Percentiles rank a stretch among this genome's conserved stretches.
Conservation (phyloP, 2,113 vertebrate species). For the Pseudonaja textilis region DNA sequence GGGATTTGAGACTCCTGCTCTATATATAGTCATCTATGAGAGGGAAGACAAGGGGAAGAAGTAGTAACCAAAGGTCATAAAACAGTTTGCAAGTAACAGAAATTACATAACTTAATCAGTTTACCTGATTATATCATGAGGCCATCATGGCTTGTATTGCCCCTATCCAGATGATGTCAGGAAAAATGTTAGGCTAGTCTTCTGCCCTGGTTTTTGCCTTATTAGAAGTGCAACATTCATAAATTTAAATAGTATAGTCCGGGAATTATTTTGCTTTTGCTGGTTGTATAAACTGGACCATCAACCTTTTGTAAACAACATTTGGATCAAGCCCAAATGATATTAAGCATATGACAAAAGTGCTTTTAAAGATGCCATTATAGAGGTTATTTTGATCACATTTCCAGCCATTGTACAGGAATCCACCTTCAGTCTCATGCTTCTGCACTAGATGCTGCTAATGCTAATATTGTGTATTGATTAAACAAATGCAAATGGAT, state of each 20-base stretch:
- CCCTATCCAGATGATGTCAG: not conserved
- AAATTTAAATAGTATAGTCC: not conserved
- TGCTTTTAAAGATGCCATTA: slow-evolving; percentile 10
- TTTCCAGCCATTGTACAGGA: slow-evolving; percentile 13
- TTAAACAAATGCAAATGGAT: slow-evolving; percentile 41
- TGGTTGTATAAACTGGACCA: not conserved
- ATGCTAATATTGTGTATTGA: slow-evolving; percentile 18
- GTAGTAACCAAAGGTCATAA: not conserved
- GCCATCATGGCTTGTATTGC: not conserved
- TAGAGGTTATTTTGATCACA: not conserved
- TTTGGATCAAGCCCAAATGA: not conserved
- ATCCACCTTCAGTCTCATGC: not conserved
- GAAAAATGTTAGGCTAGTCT: not conserved
- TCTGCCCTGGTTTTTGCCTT: not conserved
- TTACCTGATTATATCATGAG: not conserved
- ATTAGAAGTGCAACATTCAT: too few species aligned
- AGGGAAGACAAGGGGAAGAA: not conserved
- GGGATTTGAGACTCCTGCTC: too few species aligned
- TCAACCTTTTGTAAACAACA: not conserved
- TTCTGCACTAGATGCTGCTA: not conserved
- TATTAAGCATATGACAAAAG: not conserved
- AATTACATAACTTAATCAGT: not conserved
- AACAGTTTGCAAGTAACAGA: not conserved
- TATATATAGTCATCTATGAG: not conserved
- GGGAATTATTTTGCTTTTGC: not conserved